Evolutionary conservation across 2,797 vertebrate genomes (phyloP), one percentile per base, ranked within the genome.

Genomic region (Lagodon rhomboides): DNA sequence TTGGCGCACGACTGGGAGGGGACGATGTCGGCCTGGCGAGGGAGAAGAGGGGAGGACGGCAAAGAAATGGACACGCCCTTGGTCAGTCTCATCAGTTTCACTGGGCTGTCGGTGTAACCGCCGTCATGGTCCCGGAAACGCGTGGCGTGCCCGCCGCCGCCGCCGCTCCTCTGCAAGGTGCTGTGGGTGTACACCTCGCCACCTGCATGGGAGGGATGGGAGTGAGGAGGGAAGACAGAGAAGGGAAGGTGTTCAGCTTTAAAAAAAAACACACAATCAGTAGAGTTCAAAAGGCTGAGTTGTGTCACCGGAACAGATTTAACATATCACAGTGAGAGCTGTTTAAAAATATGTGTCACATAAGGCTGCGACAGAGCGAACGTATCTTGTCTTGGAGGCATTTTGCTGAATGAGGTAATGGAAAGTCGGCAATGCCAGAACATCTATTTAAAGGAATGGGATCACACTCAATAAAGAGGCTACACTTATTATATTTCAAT

Each of bases 31-130:
- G 96, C 91, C 91, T 97, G 97, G 38, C 97, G 97, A 27, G 98
- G 97, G 72, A 99, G 95, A 81, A 98, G 93, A n/a, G 98, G 98
- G 0, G 98, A 99, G n/a, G 98, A 98, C 0, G 98, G 98, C 77
- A 99, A 87, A 0, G 98, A 99, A 91, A 99, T 96, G 2, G 98
- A 99, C 69, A 96, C 95, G 2, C 97, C 97, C 92, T 96, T 98
- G 66, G 97, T 94, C 89, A 98, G 74, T 74, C 93, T 96, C 79
- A 80, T 90, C 67, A 82, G 89, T 61, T 95, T 96, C 51, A 86
- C 91, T 0, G 91, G 77, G 74, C 77, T 64, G 0, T 91, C 86
- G 44, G 90, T 88, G 25, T 68, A 76, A 27, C 85, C 77, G 6
- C 51, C 1, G 18, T 92, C 82, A 23, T 69, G 88, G 30, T 95